phyloP scores from a whole-genome alignment of 2,113 vertebrate species.

The Mus pahari region DNA sequence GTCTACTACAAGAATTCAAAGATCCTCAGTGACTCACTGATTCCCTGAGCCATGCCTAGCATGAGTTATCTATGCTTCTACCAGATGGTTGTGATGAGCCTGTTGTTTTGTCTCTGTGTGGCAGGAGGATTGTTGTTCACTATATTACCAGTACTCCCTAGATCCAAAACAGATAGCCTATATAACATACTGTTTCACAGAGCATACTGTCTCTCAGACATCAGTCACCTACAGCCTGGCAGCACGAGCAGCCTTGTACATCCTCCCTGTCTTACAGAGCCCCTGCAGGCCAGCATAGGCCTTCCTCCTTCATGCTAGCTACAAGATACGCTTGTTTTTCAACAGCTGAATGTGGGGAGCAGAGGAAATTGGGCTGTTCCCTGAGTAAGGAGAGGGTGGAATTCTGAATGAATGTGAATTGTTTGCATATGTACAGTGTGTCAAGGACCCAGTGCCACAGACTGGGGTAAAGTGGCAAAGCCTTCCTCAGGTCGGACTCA shows the following conservation, averaged over 20 bases:
- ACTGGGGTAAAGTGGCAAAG: neutral
- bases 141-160: accelerated
- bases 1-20: too few relatives aligned
- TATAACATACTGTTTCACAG: too few relatives aligned
- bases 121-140: neutral
- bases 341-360: neutral
- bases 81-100: neutral
- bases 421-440: neutral
- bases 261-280: accelerated
- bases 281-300: too few relatives aligned
- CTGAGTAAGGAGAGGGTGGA: neutral
- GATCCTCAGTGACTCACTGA: accelerated
- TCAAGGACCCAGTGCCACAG: neutral
- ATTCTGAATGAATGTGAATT: neutral
- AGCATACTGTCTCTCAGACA: neutral
- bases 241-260: accelerated
- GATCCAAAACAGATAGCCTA: neutral
- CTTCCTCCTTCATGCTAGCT: too few relatives aligned
- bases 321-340: neutral
- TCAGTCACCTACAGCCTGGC: too few relatives aligned
- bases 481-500: neutral
- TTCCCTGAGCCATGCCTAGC: neutral
- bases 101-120: neutral
- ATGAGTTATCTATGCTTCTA: neutral
- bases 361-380: neutral